Percentiles rank a stretch among this genome's conserved stretches.
phyloP scores from a whole-genome alignment of 2,797 vertebrate species.

The Ispidina picta region DNA sequence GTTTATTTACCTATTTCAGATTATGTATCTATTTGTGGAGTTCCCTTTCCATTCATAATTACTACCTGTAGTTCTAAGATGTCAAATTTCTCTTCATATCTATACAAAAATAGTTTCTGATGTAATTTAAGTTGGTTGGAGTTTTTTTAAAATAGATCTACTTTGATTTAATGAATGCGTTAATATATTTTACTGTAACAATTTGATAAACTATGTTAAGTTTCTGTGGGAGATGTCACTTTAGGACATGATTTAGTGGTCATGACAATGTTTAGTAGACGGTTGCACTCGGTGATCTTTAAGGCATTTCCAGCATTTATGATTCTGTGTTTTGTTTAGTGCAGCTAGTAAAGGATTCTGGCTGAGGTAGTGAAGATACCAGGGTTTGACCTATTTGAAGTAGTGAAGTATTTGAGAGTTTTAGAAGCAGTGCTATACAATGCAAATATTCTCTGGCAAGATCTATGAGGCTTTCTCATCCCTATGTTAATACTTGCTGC shows the following conservation, averaged over 20 bases:
- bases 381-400: neutral
- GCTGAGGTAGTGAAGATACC: neutral
- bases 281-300: too few relatives aligned
- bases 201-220: neutral
- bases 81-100: neutral
- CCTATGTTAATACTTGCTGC: accelerated
- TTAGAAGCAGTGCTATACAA: accelerated
- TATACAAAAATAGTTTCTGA: neutral
- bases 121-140: neutral
- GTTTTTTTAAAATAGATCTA: neutral
- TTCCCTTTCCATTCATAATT: neutral
- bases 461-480: neutral
- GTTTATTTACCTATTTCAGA: neutral
- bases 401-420: neutral
- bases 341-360: neutral
- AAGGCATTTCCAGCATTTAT: too few relatives aligned
- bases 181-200: accelerated
- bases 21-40: neutral
- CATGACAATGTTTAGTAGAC: too few relatives aligned
- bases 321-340: neutral
- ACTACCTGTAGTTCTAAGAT: neutral
- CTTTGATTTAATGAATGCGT: neutral
- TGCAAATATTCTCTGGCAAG: neutral
- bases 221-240: neutral
- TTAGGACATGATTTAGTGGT: too few relatives aligned